Evolutionary conservation across 2,113 vertebrate species (phyloP).

Genomic region (Aegotheles bennettii): DNA sequence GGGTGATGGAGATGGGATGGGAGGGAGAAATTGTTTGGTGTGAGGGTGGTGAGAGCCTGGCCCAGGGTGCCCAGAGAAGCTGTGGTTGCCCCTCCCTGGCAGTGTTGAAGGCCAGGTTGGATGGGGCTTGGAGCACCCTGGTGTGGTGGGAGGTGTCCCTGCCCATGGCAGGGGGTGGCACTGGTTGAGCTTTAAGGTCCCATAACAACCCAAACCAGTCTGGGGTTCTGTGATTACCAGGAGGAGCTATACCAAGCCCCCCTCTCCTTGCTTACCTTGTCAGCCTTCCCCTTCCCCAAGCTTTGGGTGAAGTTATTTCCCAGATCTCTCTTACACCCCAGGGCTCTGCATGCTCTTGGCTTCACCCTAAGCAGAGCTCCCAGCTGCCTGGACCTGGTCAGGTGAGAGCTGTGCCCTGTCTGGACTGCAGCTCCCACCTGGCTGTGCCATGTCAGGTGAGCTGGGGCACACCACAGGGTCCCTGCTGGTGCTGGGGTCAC

Average conservation of each 20-base stretch:
- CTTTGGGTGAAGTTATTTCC: not conserved
- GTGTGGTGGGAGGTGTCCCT: too few relatives aligned
- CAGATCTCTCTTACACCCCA: not conserved
- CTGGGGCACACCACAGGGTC: not conserved
- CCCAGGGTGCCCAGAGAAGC: too few relatives aligned
- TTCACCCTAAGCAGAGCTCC: not conserved
- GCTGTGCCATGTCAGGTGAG: not conserved
- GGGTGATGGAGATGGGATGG: too few relatives aligned
- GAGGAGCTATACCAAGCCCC: not conserved
- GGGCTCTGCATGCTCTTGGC: not conserved
- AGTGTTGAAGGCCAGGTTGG: too few relatives aligned
- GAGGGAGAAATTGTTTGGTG: too few relatives aligned
- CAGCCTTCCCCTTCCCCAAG: not conserved
- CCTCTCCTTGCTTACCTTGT: not conserved
- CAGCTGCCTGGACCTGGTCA: not conserved
- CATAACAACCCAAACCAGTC: too few relatives aligned
- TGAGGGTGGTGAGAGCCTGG: too few relatives aligned
- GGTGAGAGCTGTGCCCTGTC: not conserved
- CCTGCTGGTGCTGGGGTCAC: not conserved
- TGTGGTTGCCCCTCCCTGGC: too few relatives aligned
- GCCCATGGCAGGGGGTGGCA: too few relatives aligned
- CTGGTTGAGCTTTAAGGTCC: too few relatives aligned
- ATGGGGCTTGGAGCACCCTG: too few relatives aligned
- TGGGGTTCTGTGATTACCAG: too few relatives aligned
- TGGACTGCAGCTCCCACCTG: not conserved